Percentiles rank a stretch among this genome's conserved stretches.
Conservation (phyloP, 2,113 vertebrate species). For the Scortum barcoo region DNA sequence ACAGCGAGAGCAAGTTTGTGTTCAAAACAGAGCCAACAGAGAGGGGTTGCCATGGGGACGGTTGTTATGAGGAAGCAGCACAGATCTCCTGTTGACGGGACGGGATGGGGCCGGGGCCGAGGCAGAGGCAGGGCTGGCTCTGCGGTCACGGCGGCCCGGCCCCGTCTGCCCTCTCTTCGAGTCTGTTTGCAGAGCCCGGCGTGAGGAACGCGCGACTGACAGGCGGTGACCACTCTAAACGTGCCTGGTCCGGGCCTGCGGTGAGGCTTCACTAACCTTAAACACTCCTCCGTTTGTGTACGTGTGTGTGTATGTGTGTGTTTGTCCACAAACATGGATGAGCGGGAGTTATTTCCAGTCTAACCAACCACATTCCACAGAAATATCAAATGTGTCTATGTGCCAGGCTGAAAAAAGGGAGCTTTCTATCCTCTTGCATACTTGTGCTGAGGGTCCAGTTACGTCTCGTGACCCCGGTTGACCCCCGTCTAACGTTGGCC, state of each 20-base stretch:
- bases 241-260: background rate
- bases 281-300: slow-evolving; percentile 58
- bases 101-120: slow-evolving; percentile 15
- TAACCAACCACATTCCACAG: slow-evolving; percentile 52
- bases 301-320: slow-evolving; percentile 10
- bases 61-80: slow-evolving; percentile 72
- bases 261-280: slow-evolving; percentile 36
- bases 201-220: slow-evolving; percentile 23
- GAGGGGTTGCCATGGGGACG: slow-evolving; percentile 74
- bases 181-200: slow-evolving; percentile 47
- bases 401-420: slow-evolving; percentile 21
- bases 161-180: slow-evolving; percentile 29
- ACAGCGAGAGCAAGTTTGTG: slow-evolving; percentile 66
- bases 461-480: slow-evolving; percentile 22
- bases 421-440: slow-evolving; percentile 24
- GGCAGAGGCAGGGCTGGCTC: slow-evolving; percentile 26
- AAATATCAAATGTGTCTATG: slow-evolving; percentile 37
- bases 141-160: slow-evolving; percentile 34
- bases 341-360: slow-evolving; percentile 56
- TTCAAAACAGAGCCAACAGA: slow-evolving; percentile 73
- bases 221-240: slow-evolving; percentile 41
- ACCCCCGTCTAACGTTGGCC: slow-evolving; percentile 28
- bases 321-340: slow-evolving; percentile 63
- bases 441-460: slow-evolving; percentile 41
- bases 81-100: slow-evolving; percentile 63